Base-by-base conservation (phyloP, 2,797 vertebrate species). In the Eospalax fontanierii region DNA sequence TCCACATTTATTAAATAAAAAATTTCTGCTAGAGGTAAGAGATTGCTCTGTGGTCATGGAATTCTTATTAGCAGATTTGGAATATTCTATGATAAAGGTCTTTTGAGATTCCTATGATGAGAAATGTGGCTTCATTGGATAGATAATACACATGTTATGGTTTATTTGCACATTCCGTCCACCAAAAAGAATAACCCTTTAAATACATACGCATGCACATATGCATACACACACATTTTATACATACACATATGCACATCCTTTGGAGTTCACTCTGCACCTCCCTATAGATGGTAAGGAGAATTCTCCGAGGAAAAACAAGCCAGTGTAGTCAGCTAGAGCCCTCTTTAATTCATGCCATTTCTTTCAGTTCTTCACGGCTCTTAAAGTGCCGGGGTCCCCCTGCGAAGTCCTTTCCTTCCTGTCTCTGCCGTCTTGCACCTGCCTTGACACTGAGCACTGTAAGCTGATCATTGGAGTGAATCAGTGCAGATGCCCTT, bases 271-370 rank as follows among this genome's bases (percentile, higher is more conserved):
- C 35, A 33, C 11, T 0, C n/a, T 21, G 3, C 21, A 35, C 3
- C 24, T 92, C 59, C 70, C 46, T 22, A 1, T 38, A 18, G n/a
- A 11, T 28, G 33, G 33, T 30, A 50, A 38, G 33, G 43, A 46
- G 10, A 61, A 12, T 50, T 24, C 28, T 43, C 1, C 4, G 6
- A 71, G 70, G 43, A 76, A 12, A 15, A 83, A 11, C 5, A 2
- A 1, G 15, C 54, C 28, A 21, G 3, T 16, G 10, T 15, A 22
- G 14, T 43, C 11, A 0, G 4, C 10, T 6, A 6, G 18, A 6
- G n/a, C 74, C 18, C 0, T 5, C 7, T 26, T 22, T 35, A 10
- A 7, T 30, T 43, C 19, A 0, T 2, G 15, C 35, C 40, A 18
- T 38, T 50, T 78, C 35, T 59, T 24, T 8, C 15, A 40, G 43